A percentile compares a stretch with the other conserved stretches of the same genome.
Evolutionary conservation across 2,113 vertebrate species (phyloP).

Genomic region (Candoia aspera): DNA sequence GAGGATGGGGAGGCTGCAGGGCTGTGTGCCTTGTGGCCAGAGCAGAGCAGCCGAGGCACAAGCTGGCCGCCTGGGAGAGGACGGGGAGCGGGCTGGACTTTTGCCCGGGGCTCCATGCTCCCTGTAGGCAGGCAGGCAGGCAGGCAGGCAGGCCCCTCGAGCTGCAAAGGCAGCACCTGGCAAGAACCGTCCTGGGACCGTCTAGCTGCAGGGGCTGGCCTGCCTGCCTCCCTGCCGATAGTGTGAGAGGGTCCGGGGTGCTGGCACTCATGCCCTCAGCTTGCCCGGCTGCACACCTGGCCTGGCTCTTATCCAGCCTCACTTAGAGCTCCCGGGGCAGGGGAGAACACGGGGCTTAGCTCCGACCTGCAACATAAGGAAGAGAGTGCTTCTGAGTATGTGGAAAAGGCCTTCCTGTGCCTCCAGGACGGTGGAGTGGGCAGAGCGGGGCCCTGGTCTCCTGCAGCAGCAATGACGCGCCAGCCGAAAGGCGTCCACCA

Average conservation of each 20-base stretch:
- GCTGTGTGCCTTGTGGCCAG: neutral
- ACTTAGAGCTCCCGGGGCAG: neutral
- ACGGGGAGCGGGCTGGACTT: neutral
- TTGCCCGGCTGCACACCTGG: neutral
- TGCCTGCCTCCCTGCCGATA: neutral
- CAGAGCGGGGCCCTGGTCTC: neutral
- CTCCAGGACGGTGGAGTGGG: rapidly evolving
- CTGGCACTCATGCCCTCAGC: neutral
- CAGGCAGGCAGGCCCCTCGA: too few relatives aligned
- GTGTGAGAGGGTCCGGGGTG: too few relatives aligned
- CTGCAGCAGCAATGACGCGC: too few relatives aligned
- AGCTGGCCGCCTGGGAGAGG: neutral
- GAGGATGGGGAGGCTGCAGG: too few relatives aligned
- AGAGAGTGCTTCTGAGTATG: neutral
- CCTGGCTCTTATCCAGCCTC: neutral
- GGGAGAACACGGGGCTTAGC: neutral
- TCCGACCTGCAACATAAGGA: neutral
- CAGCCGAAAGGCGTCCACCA: neutral
- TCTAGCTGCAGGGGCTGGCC: neutral
- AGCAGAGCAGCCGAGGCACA: neutral
- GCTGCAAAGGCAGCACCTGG: neutral
- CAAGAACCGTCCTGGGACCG: neutral
- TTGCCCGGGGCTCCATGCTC: neutral
- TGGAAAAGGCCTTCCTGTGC: too few relatives aligned
- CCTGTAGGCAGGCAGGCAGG: neutral